Evolutionary conservation across 2,113 vertebrate genomes (phyloP), one percentile per base, ranked within the genome.

Genomic region (Erythrocercus mccallii): DNA sequence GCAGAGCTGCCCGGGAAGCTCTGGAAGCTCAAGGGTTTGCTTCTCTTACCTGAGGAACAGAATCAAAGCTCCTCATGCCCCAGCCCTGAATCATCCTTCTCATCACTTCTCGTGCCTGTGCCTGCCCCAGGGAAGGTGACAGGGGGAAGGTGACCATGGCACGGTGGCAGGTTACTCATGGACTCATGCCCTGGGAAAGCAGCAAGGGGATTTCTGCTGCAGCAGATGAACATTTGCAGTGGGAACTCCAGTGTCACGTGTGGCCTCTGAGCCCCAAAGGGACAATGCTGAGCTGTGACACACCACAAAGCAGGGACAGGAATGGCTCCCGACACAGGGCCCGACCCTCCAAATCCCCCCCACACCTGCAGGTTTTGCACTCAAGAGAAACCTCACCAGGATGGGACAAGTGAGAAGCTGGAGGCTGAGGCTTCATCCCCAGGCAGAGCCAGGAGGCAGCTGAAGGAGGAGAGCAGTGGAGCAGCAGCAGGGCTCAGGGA

Each of bases 381-480:
- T 21, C 60, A 5, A 2, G 9, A 72, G 54, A 50, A 81, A 28
- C 6, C 76, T 51, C 35, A 10, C 6, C 6, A 21, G 74, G 42
- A 27, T 0, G 3, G 48, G 48, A 14, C n/a, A n/a, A 8, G 19
- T 0, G 69, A 73, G 65, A 9, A 50, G 82, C 69, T 24, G 0
- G 1, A 7, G 25, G 61, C 54, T 38, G 64, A 23, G 48, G 24
- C 44, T 28, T 17, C 1, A 0, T 33, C 40, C 60, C 13, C 42
- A 8, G 3, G 50, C 47, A 57, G 87, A 30, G 50, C 3, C 74
- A 14, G 40, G 50, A 27, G 1, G 5, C 9, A 15, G 54, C 37
- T 25, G 74, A 8, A 14, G 25, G 1, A 21, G 40, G 1, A 21
- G 40, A 81, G 58, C 28, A 28, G 58, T 2, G 31, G 7, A 37